Conservation (phyloP, 2,797 vertebrate genomes). For the Myotis findleyi region DNA sequence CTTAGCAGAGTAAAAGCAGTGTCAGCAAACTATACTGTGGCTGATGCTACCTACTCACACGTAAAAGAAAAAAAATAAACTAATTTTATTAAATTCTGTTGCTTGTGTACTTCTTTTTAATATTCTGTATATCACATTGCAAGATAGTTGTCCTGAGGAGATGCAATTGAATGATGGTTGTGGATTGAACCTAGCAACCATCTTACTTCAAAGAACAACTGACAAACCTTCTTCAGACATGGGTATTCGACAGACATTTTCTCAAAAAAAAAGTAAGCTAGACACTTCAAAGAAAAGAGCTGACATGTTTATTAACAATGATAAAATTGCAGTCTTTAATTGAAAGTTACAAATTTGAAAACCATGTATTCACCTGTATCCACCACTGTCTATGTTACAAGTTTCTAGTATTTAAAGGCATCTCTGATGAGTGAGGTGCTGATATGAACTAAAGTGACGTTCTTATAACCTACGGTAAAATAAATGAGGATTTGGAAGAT, state of each 20-base stretch:
- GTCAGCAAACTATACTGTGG: background rate
- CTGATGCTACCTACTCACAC: background rate
- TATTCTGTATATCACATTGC: background rate
- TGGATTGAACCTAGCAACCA: background rate
- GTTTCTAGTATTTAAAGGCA: background rate
- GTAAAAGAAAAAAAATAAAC: background rate
- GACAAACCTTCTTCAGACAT: background rate
- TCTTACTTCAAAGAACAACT: background rate
- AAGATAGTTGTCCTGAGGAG: background rate
- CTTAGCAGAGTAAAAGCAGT: background rate
- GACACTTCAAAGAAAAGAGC: background rate
- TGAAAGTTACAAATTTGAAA: conserved; percentile 29
- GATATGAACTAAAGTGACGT: background rate
- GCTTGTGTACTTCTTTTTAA: background rate
- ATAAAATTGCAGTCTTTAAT: background rate
- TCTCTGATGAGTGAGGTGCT: conserved; percentile 22
- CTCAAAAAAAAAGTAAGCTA: conserved; percentile 26
- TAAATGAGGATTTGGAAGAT: background rate
- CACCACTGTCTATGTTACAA: background rate
- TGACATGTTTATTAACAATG: background rate
- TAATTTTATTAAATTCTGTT: conserved; percentile 35
- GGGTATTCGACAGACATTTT: background rate
- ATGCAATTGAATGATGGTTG: background rate
- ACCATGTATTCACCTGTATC: background rate
- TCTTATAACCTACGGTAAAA: background rate